Percentiles rank a stretch among this genome's conserved stretches.
Evolutionary conservation across 2,113 vertebrate genomes (phyloP).

Genomic region (Leiothrix lutea): DNA sequence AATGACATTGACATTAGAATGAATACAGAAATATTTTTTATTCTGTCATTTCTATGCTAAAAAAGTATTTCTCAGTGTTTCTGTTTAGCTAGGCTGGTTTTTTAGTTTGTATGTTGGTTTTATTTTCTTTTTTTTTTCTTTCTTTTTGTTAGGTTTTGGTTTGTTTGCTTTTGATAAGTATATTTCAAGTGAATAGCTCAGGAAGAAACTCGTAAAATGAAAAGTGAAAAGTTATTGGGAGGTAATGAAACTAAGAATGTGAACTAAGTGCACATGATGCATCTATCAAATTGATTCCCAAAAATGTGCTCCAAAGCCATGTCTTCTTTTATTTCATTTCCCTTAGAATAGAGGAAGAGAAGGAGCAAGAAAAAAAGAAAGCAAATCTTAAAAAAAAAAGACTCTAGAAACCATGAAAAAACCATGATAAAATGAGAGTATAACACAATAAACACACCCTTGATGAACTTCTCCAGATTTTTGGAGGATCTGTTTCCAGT

Average conservation of each 20-base stretch:
- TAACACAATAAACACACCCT: background rate
- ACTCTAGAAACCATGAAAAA: background rate
- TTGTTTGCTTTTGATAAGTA: background rate
- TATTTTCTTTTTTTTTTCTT: too few species aligned
- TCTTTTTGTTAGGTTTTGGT: background rate
- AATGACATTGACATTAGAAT: background rate
- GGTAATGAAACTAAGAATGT: background rate
- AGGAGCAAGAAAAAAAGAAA: background rate
- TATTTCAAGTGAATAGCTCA: background rate
- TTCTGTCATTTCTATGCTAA: background rate
- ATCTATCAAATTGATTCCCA: background rate
- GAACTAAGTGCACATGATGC: background rate
- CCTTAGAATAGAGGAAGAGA: background rate
- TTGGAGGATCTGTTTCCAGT: background rate
- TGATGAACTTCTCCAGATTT: background rate
- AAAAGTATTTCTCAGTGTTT: background rate
- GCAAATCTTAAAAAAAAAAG: background rate
- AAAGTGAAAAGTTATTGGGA: background rate
- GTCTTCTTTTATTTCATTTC: background rate
- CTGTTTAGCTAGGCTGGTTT: background rate
- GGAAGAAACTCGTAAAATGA: background rate
- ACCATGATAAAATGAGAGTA: background rate
- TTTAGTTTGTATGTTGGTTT: background rate
- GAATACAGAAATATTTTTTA: background rate
- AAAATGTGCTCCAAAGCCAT: background rate